Conservation (phyloP, 37 sponge, comb jelly and placozoan species). For the Aplysina aerophoba region DNA sequence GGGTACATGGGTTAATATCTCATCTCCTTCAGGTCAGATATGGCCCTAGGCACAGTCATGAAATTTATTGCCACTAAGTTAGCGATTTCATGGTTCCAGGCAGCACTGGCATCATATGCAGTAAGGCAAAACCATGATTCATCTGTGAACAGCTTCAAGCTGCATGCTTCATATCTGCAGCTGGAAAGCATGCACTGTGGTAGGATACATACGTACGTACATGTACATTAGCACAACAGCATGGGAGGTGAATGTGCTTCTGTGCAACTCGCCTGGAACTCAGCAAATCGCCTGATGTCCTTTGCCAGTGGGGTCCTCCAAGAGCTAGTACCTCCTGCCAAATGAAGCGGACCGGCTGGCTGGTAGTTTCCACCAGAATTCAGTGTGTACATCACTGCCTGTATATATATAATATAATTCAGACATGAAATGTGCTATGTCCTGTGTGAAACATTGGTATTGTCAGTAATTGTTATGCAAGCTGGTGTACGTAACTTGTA, state of each 20-base stretch:
- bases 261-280: constrained; percentile 25
- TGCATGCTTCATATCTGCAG: neutral
- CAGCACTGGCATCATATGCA: too few species aligned
- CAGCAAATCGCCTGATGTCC: constrained; percentile 36
- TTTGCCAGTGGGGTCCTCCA: constrained; percentile 47
- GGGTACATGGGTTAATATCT: neutral
- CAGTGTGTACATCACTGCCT: constrained; percentile 52
- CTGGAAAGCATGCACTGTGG: neutral
- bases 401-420: neutral
- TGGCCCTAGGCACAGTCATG: neutral
- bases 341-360: constrained; percentile 39
- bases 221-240: neutral
- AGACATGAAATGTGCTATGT: neutral
- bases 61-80: neutral
- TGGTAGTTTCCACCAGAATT: constrained; percentile 51
- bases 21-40: neutral
- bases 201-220: neutral
- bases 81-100: constrained; percentile 11
- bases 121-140: neutral
- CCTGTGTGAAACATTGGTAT: too few species aligned
- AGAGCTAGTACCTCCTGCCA: constrained; percentile 46
- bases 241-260: neutral
- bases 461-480: too few species aligned
- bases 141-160: neutral
- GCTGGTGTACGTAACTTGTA: too few species aligned